phyloP scores from a whole-genome alignment of 2,888 invertebrate species.

The Leucozona laternaria region DNA sequence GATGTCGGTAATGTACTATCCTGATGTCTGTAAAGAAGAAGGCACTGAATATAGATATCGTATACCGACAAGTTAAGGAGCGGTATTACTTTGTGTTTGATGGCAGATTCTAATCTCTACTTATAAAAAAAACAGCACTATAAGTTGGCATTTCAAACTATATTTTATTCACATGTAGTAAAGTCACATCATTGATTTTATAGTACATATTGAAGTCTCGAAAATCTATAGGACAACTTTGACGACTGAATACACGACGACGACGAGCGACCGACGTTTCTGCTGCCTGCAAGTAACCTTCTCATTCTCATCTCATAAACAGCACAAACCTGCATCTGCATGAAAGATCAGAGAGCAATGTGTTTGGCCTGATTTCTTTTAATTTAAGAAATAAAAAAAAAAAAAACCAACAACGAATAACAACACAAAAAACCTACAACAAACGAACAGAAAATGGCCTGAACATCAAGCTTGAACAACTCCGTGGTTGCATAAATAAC shows the following conservation, averaged over 20 bases:
- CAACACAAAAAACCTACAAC: slow-evolving; percentile 24
- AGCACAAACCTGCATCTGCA: slow-evolving; percentile 54
- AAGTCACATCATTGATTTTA: slow-evolving; percentile 23
- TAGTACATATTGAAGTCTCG: not conserved
- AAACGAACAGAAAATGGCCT: slow-evolving; percentile 39
- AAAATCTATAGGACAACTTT: slow-evolving; percentile 11
- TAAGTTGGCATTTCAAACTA: not conserved
- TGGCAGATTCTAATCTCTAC: not conserved
- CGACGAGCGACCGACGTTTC: slow-evolving; percentile 9
- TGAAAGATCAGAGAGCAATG: slow-evolving; percentile 57
- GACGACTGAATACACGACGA: slow-evolving; percentile 25
- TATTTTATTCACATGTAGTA: not conserved
- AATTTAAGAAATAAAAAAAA: slow-evolving; percentile 23
- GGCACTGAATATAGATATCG: not conserved
- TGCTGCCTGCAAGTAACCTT: slow-evolving; percentile 38
- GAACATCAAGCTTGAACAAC: slow-evolving; percentile 61
- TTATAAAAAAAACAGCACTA: not conserved
- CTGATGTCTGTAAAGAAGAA: not conserved
- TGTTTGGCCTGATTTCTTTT: slow-evolving; percentile 62
- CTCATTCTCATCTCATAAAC: slow-evolving; percentile 53
- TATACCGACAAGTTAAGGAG: not conserved
- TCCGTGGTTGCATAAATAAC: slow-evolving; percentile 69
- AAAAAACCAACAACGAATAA: slow-evolving; percentile 7
- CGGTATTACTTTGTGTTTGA: not conserved
- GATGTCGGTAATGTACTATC: not conserved